Evolutionary conservation across 2,113 vertebrate species (phyloP).

Genomic region (Carettochelys insculpta): DNA sequence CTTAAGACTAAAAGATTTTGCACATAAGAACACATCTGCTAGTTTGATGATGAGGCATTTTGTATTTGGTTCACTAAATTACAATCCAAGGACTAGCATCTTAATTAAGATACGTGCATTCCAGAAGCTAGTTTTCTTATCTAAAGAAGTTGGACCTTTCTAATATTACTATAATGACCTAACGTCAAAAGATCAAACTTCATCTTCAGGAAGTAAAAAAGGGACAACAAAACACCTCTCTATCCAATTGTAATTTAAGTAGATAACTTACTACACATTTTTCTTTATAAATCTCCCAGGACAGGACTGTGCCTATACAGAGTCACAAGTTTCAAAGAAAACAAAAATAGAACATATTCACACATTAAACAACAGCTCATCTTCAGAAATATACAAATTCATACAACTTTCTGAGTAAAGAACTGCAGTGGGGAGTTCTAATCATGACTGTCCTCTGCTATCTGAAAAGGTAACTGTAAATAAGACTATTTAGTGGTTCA

Average conservation of each 20-base stretch:
- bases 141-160: neutral
- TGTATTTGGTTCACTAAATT: conserved; percentile 19
- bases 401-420: neutral
- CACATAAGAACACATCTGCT: neutral
- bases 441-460: neutral
- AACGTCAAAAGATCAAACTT: neutral
- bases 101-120: neutral
- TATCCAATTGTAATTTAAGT: neutral
- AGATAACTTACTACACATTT: neutral
- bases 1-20: neutral
- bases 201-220: neutral
- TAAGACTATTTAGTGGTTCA: neutral
- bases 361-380: neutral
- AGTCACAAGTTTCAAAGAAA: neutral
- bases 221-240: neutral
- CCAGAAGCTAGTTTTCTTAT: conserved; percentile 12
- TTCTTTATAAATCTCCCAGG: neutral
- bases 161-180: neutral
- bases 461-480: neutral
- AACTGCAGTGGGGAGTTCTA: neutral
- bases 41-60: neutral
- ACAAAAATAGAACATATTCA: neutral
- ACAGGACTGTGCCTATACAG: neutral
- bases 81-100: neutral
- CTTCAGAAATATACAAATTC: neutral